Evolutionary conservation across 2,888 invertebrate species (phyloP), one percentile per base, ranked within the genome.

Genomic region (Stenolophus ochropezus): DNA sequence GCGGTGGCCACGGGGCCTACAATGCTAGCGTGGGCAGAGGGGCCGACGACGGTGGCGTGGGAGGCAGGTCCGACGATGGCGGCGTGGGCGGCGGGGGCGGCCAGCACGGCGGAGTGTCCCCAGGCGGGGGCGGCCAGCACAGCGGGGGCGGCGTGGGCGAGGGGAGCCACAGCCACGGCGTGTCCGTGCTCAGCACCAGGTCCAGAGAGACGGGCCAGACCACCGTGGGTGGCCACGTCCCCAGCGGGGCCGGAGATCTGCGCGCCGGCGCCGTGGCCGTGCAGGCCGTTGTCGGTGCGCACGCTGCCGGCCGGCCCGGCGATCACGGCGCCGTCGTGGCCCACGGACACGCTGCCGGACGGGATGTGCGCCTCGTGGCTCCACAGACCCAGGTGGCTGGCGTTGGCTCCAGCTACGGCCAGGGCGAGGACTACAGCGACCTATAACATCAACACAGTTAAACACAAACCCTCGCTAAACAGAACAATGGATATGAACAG

Each of bases 341-440:
- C 85, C 18, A 84, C 85, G 56, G 83, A 79, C 16, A 86, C 83
- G 8, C 85, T 74, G 78, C 85, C 85, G 56, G 74, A 74, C 8
- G 65, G 65, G n/a, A 65, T 65, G 27, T 65, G 65, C 4, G 65
- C 25, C 5, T 8, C 65, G 16, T n/a, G 65, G 65, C 27, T 42
- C 33, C 6, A 16, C 8, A 33, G 25, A 8, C 56, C 56, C 8
- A 20, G 3, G 21, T 56, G 56, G 18, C 56, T 20, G 11, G 56
- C 56, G 21, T 18, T 20, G 11, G 56, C 18, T 6, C 20, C 20
- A 20, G 21, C 56, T 20, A 56, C 56, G 20, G 56, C 21, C 6
- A 56, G 21, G 11, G 56, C 56, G 56, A 56, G 20, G 56, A 56
- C 11, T 20, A 56, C 56, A 18, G 56, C 21, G 21, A 11, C 20